Conservation (phyloP, 2,888 invertebrate genomes). For the Euzophera pinguis region DNA sequence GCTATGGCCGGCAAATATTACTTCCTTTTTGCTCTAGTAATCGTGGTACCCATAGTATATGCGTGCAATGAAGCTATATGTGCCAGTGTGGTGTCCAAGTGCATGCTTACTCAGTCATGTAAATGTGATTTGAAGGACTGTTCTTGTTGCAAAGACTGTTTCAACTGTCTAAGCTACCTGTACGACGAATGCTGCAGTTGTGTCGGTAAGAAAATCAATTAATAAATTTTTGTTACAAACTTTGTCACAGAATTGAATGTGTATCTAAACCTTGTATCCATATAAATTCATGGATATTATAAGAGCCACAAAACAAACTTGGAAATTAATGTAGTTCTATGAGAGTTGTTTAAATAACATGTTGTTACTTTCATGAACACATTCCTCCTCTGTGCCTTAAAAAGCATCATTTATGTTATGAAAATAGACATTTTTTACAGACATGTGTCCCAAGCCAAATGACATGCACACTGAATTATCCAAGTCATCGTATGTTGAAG, state of each 20-base stretch:
- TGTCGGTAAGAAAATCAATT: slow-evolving; percentile 87
- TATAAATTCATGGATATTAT: too few species aligned
- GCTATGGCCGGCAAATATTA: slow-evolving; percentile 61
- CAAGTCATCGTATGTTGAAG: slow-evolving; percentile 91
- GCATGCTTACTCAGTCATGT: slow-evolving; percentile 97
- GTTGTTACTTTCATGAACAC: too few species aligned
- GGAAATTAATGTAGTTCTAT: too few species aligned
- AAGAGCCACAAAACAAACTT: too few species aligned
- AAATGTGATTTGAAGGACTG: slow-evolving; percentile 96
- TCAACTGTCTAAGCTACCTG: slow-evolving; percentile 91
- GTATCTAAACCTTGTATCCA: too few species aligned
- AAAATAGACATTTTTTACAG: slow-evolving; percentile 65
- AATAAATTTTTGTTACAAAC: background rate
- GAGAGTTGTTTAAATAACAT: too few species aligned
- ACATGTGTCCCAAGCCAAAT: slow-evolving; percentile 93
- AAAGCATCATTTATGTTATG: background rate
- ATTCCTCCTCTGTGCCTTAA: too few species aligned
- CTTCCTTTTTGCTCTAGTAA: slow-evolving; percentile 49
- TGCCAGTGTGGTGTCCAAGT: slow-evolving; percentile 97
- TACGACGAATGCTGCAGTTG: slow-evolving; percentile 98
- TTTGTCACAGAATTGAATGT: background rate
- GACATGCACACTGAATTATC: slow-evolving; percentile 86
- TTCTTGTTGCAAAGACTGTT: slow-evolving; percentile 97
- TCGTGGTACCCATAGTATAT: slow-evolving; percentile 60
- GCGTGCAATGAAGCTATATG: slow-evolving; percentile 96